Evolutionary conservation across 2,888 invertebrate species (phyloP), one percentile per base, ranked within the genome.

Genomic region (Lithophane leautieri): DNA sequence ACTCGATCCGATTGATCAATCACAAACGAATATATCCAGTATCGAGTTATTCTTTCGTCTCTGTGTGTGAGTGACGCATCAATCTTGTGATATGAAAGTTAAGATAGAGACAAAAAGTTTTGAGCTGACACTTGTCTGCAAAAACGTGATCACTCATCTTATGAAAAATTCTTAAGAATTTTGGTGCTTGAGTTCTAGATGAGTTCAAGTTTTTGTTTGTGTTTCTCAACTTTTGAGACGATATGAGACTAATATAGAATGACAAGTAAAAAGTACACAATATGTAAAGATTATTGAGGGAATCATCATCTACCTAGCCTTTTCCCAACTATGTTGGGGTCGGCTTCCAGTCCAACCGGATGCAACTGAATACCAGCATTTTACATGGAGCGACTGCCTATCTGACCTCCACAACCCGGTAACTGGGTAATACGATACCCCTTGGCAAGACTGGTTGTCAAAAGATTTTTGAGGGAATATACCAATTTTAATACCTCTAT

Each of bases 1-100:
- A 73, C 70, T 74, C 70, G 79, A 81, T 86, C 84, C 88, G 89
- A 91, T 90, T 87, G 92, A 94, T 94, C 93, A 92, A 94, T 94
- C 94, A 93, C 91, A 85, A 89, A 84, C 81, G 75, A 75, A 87
- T 70, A 66, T 78, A 81, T 78, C 74, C 78, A 82, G 65, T 78
- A 82, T 79, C 73, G 80, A 83, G 88, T 85, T 87, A 88, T 88
- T 88, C 76, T 83, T 85, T 73, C 80, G 44, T 70, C 16, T 56
- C 79, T 79, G 72, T 71, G 65, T 79, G 78, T 79, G 73, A 73
- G 75, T 69, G 78, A 80, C 70, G 65, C 85, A 84, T 87, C 81
- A 83, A 88, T 86, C 82, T 87, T 86, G 62, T 71, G 67, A 69
- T 80, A 79, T 72, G 56, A 75, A 83, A 70, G 79, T 79, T 83